Evolutionary conservation across 2,113 vertebrate species (phyloP).

Genomic region (Morone chrysops): DNA sequence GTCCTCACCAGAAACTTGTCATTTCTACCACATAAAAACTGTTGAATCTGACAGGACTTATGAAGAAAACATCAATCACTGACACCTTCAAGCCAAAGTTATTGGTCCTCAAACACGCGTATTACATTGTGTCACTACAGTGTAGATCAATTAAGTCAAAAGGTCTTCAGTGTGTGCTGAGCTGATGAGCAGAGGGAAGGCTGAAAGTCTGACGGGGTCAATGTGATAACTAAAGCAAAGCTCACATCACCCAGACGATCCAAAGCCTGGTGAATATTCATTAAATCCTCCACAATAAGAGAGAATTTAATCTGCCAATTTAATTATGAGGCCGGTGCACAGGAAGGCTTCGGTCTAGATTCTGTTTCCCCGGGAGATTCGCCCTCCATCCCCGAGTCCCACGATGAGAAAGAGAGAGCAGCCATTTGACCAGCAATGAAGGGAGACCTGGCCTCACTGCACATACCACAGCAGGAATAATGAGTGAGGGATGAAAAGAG

Average conservation of each 20-base stretch:
- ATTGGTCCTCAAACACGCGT: neutral
- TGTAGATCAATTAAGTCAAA: constrained; percentile 60
- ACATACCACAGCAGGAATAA: constrained; percentile 49
- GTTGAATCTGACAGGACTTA: neutral
- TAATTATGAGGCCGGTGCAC: constrained; percentile 74
- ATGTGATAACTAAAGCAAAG: constrained; percentile 59
- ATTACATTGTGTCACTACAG: constrained; percentile 15
- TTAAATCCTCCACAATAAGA: constrained; percentile 76
- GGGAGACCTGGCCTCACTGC: constrained; percentile 35
- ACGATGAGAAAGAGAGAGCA: constrained; percentile 32
- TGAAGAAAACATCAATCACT: neutral
- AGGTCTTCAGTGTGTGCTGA: constrained; percentile 35
- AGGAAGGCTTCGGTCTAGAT: constrained; percentile 75
- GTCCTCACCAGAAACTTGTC: neutral
- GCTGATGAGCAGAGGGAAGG: constrained; percentile 57
- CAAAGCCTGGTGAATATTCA: constrained; percentile 73
- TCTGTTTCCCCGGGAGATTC: constrained; percentile 61
- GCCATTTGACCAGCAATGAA: constrained; percentile 49
- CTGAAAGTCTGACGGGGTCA: constrained; percentile 57
- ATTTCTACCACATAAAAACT: neutral
- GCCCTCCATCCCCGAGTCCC: constrained; percentile 65
- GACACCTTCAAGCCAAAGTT: neutral
- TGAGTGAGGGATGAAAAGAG: constrained; percentile 55
- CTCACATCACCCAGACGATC: constrained; percentile 62
- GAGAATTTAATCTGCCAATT: constrained; percentile 77